Evolutionary conservation across 1,140 invertebrate species (phyloP).

Genomic region (Helicoverpa armigera): DNA sequence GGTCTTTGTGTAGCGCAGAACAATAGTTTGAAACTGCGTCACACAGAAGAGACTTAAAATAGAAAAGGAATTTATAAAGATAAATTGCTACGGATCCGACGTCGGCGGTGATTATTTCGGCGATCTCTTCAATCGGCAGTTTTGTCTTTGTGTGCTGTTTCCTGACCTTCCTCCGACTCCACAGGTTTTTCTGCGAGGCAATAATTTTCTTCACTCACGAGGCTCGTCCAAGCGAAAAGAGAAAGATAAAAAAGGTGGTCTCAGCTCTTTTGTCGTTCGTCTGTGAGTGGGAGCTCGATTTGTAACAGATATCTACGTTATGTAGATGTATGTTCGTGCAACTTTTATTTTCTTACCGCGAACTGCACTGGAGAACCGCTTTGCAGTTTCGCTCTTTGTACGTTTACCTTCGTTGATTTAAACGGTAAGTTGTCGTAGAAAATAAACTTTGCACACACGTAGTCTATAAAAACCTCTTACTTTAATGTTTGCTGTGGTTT

Average conservation of each 20-base stretch:
- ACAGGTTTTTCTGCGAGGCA: conserved; percentile 69
- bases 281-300: conserved; percentile 47
- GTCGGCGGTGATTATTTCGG: conserved; percentile 54
- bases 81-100: conserved; percentile 37
- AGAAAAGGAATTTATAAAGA: conserved; percentile 49
- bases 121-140: conserved; percentile 56
- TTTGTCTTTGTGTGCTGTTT: conserved; percentile 61
- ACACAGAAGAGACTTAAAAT: conserved; percentile 27
- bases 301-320: conserved; percentile 37
- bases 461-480: not conserved
- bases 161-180: conserved; percentile 62
- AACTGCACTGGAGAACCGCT: conserved; percentile 9
- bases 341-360: conserved; percentile 38
- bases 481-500: too few relatives aligned
- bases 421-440: not conserved
- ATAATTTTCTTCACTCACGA: conserved; percentile 73
- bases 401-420: conserved; percentile 34
- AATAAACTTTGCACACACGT: not conserved
- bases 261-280: conserved; percentile 66
- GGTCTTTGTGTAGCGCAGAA: conserved; percentile 34
- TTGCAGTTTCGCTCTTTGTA: conserved; percentile 33
- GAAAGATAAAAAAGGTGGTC: conserved; percentile 75
- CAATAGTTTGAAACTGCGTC: conserved; percentile 30
- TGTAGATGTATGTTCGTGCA: conserved; percentile 28
- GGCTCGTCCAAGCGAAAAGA: conserved; percentile 73